Base-by-base conservation (phyloP, 2,113 vertebrate genomes). In the Nycticebus coucang region DNA sequence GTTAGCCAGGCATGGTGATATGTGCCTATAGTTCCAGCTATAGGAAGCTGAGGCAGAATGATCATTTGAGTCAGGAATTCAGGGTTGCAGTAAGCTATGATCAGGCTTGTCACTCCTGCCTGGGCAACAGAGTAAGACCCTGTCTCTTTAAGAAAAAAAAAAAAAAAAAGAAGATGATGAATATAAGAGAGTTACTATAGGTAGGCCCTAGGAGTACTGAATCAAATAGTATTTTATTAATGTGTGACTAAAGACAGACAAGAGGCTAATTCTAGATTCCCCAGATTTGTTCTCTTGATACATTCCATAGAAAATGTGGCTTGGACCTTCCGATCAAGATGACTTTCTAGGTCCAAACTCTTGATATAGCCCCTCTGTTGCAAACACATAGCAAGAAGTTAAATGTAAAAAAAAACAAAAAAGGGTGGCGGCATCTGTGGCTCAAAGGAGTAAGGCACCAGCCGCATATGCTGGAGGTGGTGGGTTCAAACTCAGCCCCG, bases 171-270 rank as follows among this genome's bases (percentile, higher is more conserved):
- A 64, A 84, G 71, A 85, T 83, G 79, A 72, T 89, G 50, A 37
- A 74, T 59, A 59, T 62, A 64, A 59, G 22, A 78, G 45, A 86
- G 15, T 96, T 92, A 53, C 66, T 89, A 37, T 12, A 62, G 12
- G 33, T 21, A 33, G 33, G 55, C 74, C 13, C 41, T 64, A 2
- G 55, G 28, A 57, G 69, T 84, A 24, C 45, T 72, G 22, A 35
- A 45, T 85, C 68, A 86, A 81, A 74, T 66, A 87, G 50, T 86
- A 69, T 86, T 79, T 79, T 95, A 30, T 85, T 72, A 89, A 37
- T 26, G 9, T 35, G n/a, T 87, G 55, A 60, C 77, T 28, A 87
- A 50, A 82, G 28, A 69, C 7, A 69, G 69, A 24, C 45, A 64
- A 59, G 89, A 83, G 50, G 37, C n/a, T 64, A 37, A 74, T 68